Percentiles rank a stretch among this genome's conserved stretches.
Evolutionary conservation across 2,888 invertebrate genomes (phyloP).

Genomic region (Parapristionchus giblindavisi): DNA sequence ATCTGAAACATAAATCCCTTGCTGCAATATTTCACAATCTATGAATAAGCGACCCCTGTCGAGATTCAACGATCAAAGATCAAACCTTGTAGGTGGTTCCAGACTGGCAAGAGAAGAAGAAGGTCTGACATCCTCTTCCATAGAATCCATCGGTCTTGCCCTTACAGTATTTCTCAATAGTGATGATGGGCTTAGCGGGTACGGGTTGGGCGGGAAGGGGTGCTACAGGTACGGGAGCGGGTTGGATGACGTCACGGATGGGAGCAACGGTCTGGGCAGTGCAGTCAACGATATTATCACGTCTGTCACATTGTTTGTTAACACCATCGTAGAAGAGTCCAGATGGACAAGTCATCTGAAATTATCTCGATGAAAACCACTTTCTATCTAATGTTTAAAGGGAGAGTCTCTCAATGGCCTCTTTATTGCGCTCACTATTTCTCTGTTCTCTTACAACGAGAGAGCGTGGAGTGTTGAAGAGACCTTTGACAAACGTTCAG

Average conservation of each 20-base stretch:
- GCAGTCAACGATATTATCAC: constrained; percentile 9
- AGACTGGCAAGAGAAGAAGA: constrained; percentile 28
- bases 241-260: too few relatives aligned
- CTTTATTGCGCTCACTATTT: too few relatives aligned
- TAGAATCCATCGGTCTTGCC: constrained; percentile 33
- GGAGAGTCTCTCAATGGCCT: too few relatives aligned
- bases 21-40: neutral
- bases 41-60: neutral
- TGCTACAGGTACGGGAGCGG: neutral
- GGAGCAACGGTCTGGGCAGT: neutral
- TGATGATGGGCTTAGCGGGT: neutral
- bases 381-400: neutral
- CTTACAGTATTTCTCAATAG: constrained; percentile 1
- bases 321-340: constrained; percentile 34
- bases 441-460: neutral
- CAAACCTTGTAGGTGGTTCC: constrained; percentile 21
- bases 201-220: neutral
- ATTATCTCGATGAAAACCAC: neutral
- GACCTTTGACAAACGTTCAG: neutral
- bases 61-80: neutral
- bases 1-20: constrained; percentile 26
- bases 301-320: neutral
- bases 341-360: constrained; percentile 33
- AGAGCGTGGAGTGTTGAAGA: neutral
- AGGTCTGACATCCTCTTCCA: constrained; percentile 15